These are phyloP conservation scores for Corythoichthys haematopterus DNA, from an alignment of 2,113 vertebrate genomes.

Conservation along the genomic window DNA sequence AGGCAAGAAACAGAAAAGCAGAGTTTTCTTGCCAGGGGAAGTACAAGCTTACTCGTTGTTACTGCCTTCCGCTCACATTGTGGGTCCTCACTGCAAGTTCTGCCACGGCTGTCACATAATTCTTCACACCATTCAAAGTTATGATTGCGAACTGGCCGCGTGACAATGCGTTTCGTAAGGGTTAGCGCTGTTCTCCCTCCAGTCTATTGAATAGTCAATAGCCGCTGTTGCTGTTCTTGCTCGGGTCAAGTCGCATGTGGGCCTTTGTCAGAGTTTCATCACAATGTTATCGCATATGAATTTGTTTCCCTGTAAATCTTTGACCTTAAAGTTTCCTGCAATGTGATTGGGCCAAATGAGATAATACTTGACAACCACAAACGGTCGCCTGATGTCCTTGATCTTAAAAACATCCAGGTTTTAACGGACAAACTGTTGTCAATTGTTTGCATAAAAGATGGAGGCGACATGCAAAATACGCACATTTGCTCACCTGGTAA, in stretches of 20 bases:
- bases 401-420: background rate
- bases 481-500: background rate
- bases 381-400: background rate
- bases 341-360: background rate
- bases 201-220: slow-evolving; percentile 1
- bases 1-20: slow-evolving; percentile 67
- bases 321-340: background rate
- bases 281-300: background rate
- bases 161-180: background rate
- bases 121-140: slow-evolving; percentile 16
- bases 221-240: background rate
- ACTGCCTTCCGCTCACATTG: slow-evolving; percentile 13
- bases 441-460: slow-evolving; percentile 36
- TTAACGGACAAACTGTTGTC: no score
- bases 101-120: slow-evolving; percentile 16
- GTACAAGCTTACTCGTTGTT: slow-evolving; percentile 36
- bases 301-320: background rate
- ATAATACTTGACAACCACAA: background rate
- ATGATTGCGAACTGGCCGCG: slow-evolving; percentile 2
- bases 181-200: background rate
- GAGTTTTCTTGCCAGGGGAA: slow-evolving; percentile 60
- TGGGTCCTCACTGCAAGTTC: slow-evolving; percentile 20
- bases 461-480: slow-evolving; percentile 38
- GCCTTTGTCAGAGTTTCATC: background rate
- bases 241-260: background rate